phyloP scores from a whole-genome alignment of 2,113 vertebrate species.

The Notarius quadriscutis region DNA sequence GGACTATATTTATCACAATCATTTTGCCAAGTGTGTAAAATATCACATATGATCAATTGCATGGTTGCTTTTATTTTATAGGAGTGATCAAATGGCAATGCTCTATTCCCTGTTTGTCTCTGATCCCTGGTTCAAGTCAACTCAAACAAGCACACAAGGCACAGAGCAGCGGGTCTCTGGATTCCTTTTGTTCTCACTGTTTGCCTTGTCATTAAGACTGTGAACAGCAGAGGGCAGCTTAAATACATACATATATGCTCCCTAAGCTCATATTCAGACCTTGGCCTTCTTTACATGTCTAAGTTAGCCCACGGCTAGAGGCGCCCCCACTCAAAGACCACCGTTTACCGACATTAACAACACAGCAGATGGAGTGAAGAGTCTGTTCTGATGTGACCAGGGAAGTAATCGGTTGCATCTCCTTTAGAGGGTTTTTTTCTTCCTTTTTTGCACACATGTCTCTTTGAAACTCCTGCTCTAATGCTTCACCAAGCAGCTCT shows the following conservation, averaged over 20 bases:
- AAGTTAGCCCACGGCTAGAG: conserved; percentile 52
- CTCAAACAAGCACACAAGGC: not conserved
- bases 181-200: conserved; percentile 58
- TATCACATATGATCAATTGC: not conserved
- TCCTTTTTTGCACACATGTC: not conserved
- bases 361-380: conserved; percentile 45
- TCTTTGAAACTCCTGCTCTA: not conserved
- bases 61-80: not conserved
- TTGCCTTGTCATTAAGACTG: conserved; percentile 70
- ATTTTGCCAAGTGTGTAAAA: not conserved
- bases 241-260: conserved; percentile 74
- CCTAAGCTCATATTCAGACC: conserved; percentile 59
- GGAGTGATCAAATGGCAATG: not conserved
- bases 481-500: not conserved
- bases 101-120: conserved; percentile 7
- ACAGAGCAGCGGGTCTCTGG: conserved; percentile 1
- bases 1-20: not conserved
- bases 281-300: conserved; percentile 57
- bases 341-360: conserved; percentile 60
- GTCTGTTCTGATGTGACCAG: conserved; percentile 59
- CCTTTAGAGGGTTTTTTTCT: not conserved
- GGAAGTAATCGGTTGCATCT: conserved; percentile 14
- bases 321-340: conserved; percentile 59
- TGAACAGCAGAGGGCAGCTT: conserved; percentile 80
- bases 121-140: not conserved